Conservation (phyloP, 2,888 invertebrate genomes). For the Tachina fera region DNA sequence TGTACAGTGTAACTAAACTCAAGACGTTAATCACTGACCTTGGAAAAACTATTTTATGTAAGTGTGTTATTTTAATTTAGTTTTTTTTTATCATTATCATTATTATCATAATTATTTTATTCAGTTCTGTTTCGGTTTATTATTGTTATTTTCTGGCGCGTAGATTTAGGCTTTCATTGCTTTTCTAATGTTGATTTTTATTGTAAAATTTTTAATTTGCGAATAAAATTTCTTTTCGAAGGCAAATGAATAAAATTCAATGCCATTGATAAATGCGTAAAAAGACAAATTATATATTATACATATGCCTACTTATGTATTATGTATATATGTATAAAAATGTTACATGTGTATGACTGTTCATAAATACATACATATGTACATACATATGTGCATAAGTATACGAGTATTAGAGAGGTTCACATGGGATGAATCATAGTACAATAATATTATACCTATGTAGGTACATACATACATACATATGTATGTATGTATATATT, state of each 20-base stretch:
- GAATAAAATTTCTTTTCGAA: conserved; percentile 36
- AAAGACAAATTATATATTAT: not conserved
- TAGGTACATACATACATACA: no score
- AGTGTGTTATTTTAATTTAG: conserved; percentile 4
- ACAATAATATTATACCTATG: no score
- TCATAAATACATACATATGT: no score
- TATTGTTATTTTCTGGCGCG: conserved; percentile 5
- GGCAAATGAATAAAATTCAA: conserved; percentile 44
- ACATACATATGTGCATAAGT: no score
- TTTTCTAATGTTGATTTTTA: conserved; percentile 7
- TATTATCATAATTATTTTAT: not conserved
- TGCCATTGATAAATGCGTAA: conserved; percentile 40
- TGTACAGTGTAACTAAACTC: conserved; percentile 12
- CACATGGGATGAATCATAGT: no score
- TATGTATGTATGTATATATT: no score
- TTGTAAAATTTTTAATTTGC: conserved; percentile 28
- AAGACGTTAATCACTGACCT: conserved; percentile 49
- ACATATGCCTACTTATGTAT: not conserved
- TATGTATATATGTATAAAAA: not conserved
- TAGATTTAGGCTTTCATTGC: conserved; percentile 21
- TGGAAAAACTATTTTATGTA: conserved; percentile 48
- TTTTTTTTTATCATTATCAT: not conserved
- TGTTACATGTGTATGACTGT: no score
- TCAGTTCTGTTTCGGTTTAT: conserved; percentile 17
- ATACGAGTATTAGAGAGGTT: no score